Evolutionary conservation across 53 echinoderm and acorn worm genomes (phyloP).

Genomic region (Temnopleurus reevesii): DNA sequence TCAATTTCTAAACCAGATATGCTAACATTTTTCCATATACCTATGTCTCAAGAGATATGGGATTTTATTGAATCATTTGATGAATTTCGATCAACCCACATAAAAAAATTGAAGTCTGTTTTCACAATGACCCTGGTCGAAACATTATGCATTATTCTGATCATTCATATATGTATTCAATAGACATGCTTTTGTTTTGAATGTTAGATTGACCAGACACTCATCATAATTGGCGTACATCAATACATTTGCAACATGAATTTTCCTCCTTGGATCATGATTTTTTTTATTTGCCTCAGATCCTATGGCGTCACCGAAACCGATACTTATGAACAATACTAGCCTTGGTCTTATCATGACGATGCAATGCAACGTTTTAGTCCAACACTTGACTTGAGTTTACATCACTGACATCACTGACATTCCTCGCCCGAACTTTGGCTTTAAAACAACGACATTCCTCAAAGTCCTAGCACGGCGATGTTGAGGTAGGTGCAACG

Average conservation of each 20-base stretch:
- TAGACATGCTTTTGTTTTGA: background rate
- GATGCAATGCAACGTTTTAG: background rate
- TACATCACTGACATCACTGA: no score
- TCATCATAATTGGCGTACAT: background rate
- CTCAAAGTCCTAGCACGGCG: background rate
- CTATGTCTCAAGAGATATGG: no score
- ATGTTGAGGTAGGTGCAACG: background rate
- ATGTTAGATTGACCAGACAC: background rate
- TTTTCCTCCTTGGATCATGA: background rate
- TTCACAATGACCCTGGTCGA: background rate
- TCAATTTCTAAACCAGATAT: no score
- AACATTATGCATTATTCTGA: background rate
- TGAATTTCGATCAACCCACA: no score
- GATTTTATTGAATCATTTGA: no score
- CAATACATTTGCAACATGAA: background rate
- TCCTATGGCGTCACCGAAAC: background rate
- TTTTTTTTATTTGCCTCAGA: background rate
- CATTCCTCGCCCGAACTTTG: no score
- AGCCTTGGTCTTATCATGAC: background rate
- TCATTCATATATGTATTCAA: background rate
- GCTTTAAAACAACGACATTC: no score
- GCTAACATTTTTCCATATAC: no score
- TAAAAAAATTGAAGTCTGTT: no score
- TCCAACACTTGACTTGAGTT: background rate
- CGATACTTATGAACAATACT: background rate